Conservation (phyloP, 2,113 vertebrate species). For the Spea multiplicata region DNA sequence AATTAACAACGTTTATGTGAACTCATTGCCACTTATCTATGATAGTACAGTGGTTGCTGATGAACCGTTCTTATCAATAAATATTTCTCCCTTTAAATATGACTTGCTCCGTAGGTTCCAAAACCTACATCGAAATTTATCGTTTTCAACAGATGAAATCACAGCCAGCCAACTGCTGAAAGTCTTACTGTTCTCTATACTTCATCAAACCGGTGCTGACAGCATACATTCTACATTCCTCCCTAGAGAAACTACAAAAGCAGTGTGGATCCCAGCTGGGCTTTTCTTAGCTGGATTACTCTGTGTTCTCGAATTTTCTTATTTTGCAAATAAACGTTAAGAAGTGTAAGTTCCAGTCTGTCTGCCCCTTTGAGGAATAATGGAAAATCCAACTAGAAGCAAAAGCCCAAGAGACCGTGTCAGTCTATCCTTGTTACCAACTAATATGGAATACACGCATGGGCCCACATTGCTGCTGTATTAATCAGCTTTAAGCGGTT, state of each 20-base stretch:
- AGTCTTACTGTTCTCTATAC: constrained; percentile 15
- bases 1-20: too few relatives aligned
- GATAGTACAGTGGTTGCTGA: too few relatives aligned
- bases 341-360: neutral
- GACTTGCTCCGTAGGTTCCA: constrained; percentile 24
- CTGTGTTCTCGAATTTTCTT: neutral
- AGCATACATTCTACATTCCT: constrained; percentile 28
- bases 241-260: constrained; percentile 7
- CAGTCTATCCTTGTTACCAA: neutral
- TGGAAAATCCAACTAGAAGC: neutral
- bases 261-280: constrained; percentile 11
- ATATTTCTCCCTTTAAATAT: constrained; percentile 16
- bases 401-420: neutral
- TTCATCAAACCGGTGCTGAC: constrained; percentile 30
- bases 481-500: neutral
- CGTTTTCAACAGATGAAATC: constrained; percentile 28
- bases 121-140: constrained; percentile 12
- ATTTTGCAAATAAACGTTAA: neutral
- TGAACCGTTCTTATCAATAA: too few relatives aligned
- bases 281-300: constrained; percentile 4
- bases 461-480: neutral
- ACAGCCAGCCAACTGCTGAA: constrained; percentile 14
- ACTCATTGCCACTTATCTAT: too few relatives aligned
- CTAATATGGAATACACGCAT: neutral
- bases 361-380: neutral